A percentile compares a stretch with the other conserved stretches of the same genome.
Evolutionary conservation across 2,888 invertebrate species (phyloP).

Genomic region (Epirrita christyi): DNA sequence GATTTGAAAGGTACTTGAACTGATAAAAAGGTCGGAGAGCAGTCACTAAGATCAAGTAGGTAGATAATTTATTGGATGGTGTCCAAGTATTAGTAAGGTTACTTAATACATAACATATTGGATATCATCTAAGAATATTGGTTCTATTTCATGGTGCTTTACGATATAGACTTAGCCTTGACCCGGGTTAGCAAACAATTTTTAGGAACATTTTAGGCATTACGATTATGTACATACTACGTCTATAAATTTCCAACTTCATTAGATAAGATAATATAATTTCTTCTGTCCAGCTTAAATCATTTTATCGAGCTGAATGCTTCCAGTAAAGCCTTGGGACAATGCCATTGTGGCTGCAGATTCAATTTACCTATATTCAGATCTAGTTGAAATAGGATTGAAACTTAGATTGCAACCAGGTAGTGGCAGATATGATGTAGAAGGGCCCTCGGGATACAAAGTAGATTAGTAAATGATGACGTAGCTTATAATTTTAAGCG

Average conservation of each 20-base stretch:
- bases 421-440: constrained; percentile 53
- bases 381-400: constrained; percentile 65
- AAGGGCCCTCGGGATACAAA: constrained; percentile 32
- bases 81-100: constrained; percentile 8
- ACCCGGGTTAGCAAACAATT: background rate
- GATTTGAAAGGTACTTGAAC: constrained; percentile 9
- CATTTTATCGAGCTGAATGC: constrained; percentile 63
- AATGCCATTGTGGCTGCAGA: constrained; percentile 64
- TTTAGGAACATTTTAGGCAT: too few species aligned
- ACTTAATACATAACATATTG: constrained; percentile 10
- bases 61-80: constrained; percentile 10
- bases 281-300: constrained; percentile 56
- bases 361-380: constrained; percentile 70
- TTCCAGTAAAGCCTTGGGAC: constrained; percentile 55
- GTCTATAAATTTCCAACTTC: too few species aligned
- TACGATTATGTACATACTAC: too few species aligned
- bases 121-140: constrained; percentile 11
- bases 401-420: constrained; percentile 69
- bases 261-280: too few species aligned
- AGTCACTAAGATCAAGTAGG: constrained; percentile 2
- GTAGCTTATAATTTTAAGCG: background rate
- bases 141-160: constrained; percentile 8
- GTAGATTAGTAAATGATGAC: constrained; percentile 28
- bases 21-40: constrained; percentile 1
- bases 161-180: constrained; percentile 1